phyloP scores from a whole-genome alignment of 2,797 vertebrate species.

The Phrynocephalus guinanensis region DNA sequence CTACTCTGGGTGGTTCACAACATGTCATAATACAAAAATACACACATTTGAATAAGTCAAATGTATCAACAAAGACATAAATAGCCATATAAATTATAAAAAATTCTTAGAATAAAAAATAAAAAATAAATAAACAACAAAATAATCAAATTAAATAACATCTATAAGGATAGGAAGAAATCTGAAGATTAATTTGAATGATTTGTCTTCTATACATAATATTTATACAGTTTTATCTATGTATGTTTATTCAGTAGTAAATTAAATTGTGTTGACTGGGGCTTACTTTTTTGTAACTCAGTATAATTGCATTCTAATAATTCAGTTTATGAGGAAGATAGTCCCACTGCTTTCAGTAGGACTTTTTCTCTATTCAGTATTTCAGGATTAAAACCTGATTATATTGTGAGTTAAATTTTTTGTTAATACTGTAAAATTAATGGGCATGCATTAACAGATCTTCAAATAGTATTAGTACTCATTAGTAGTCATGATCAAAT shows the following conservation, averaged over 20 bases:
- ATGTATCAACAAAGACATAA: too few relatives aligned
- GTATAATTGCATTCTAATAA: not conserved
- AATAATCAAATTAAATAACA: too few relatives aligned
- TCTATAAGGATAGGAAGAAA: too few relatives aligned
- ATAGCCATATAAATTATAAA: too few relatives aligned
- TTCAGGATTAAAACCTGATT: not conserved
- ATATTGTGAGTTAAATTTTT: not conserved
- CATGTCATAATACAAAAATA: too few relatives aligned
- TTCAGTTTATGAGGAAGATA: not conserved
- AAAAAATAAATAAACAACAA: too few relatives aligned
- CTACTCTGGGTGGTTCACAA: too few relatives aligned
- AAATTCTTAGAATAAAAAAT: too few relatives aligned
- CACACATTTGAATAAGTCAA: too few relatives aligned
- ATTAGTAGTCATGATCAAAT: not conserved
- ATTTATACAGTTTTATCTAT: not conserved
- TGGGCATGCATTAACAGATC: not conserved
- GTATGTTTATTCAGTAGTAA: not conserved
- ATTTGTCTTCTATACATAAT: conserved; percentile 10
- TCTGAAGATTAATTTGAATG: not conserved
- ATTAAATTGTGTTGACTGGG: not conserved
- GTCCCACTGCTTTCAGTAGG: too few relatives aligned
- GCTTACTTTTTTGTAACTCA: not conserved
- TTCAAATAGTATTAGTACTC: not conserved
- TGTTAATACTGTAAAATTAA: not conserved
- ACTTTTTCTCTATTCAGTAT: not conserved